Evolutionary conservation across 2,113 vertebrate species (phyloP).

Genomic region (Tauraco erythrolophus): DNA sequence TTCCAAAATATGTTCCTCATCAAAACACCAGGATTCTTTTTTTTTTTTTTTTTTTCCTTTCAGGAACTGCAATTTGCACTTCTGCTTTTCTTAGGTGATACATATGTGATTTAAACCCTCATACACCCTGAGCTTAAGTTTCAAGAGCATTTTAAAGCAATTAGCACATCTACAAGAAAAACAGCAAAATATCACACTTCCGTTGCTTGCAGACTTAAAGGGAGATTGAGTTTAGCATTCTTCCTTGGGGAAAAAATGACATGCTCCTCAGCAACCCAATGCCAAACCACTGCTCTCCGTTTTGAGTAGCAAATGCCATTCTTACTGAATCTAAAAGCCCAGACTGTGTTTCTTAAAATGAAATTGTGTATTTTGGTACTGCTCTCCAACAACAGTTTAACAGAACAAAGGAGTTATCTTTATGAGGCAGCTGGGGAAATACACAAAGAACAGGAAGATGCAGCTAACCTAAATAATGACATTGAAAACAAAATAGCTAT

Average conservation of each 20-base stretch:
- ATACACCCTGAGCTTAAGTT: not conserved
- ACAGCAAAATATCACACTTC: constrained; percentile 4
- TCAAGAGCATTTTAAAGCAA: constrained; percentile 30
- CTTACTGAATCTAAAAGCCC: not conserved
- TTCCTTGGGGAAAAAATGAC: constrained; percentile 37
- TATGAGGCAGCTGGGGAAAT: constrained; percentile 46
- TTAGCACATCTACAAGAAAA: not conserved
- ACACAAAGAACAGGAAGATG: constrained; percentile 54
- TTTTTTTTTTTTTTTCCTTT: not conserved
- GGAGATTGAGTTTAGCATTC: not conserved
- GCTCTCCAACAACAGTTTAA: constrained; percentile 40
- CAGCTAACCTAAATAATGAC: constrained; percentile 52
- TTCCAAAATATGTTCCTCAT: constrained; percentile 30
- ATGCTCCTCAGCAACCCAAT: not conserved
- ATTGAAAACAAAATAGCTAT: constrained; percentile 28
- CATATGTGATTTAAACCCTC: not conserved
- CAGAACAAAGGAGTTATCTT: constrained; percentile 67
- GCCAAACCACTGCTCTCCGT: constrained; percentile 30
- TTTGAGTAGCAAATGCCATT: constrained; percentile 43
- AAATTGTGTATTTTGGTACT: constrained; percentile 50
- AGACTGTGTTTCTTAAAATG: constrained; percentile 21
- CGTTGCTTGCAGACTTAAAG: not conserved
- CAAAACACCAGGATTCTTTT: not conserved
- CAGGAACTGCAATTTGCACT: not conserved
- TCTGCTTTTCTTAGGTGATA: constrained; percentile 2